Evolutionary conservation across 2,113 vertebrate genomes (phyloP), one percentile per base, ranked within the genome.

Genomic region (Gallinago paraguaiae): DNA sequence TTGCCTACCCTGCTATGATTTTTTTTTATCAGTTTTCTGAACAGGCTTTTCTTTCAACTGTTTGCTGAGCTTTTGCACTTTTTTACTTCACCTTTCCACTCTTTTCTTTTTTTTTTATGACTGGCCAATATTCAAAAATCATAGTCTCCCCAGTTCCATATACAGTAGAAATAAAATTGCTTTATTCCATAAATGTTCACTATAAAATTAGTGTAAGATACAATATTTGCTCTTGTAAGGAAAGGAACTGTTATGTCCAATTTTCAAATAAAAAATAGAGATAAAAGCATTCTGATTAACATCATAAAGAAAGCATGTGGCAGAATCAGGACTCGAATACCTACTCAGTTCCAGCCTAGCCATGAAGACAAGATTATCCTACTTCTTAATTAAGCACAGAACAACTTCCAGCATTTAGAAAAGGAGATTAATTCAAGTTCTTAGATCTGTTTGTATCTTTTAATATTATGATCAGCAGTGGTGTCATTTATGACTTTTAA

Each of bases 251-350:
- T n/a, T 87, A 91, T 13, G 31, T n/a, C 57, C 78, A 92, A 79
- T 87, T 92, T 92, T 91, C 50, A 87, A 82, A 89, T 56, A 46
- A 91, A 90, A 74, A 53, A 70, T 1, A 53, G 31, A 79, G 57
- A 82, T 91, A 54, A 85, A 95, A 92, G 61, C 11, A 43, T 69
- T 71, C 33, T 82, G 89, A 85, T 69, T 72, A 91, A 82, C 53
- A 84, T 57, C 35, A 84, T 57, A 95, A 87, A 94, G 57, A 27
- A 76, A 79, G 22, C 13, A 17, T 12, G 35, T 75, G 48, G 84
- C 57, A 94, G 86, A 94, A 85, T 27, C n/a, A 54, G 67, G 61
- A 65, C 74, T 76, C 17, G 1, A 91, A 82, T 61, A 95, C 18
- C 19, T 64, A 68, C 74, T 86, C 60, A 68, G 39, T 75, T 89